phyloP scores from a whole-genome alignment of 2,888 invertebrate genomes.

The Campaea margaritaria region DNA sequence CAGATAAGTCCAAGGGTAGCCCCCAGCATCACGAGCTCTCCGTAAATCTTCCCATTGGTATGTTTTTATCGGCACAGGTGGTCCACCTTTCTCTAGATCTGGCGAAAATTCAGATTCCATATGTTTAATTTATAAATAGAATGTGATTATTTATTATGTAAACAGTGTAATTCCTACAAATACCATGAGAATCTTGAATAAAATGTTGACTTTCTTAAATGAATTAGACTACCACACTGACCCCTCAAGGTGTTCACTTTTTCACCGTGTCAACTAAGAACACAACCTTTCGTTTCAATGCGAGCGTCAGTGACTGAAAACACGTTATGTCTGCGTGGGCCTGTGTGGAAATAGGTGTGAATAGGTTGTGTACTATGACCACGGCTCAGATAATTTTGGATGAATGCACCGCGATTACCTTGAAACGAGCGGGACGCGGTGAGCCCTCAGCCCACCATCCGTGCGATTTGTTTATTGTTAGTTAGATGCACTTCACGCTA shows the following conservation, averaged over 20 bases:
- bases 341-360: conserved; percentile 84
- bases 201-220: conserved; percentile 37
- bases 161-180: conserved; percentile 20
- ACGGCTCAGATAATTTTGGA: conserved; percentile 73
- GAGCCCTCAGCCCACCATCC: conserved; percentile 61
- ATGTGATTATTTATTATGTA: conserved; percentile 32
- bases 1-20: conserved; percentile 93
- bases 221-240: conserved; percentile 56
- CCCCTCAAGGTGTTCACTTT: conserved; percentile 70
- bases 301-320: conserved; percentile 79
- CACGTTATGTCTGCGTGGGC: conserved; percentile 81
- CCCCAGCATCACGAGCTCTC: conserved; percentile 88
- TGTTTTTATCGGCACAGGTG: conserved; percentile 90
- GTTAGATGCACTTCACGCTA: conserved; percentile 55
- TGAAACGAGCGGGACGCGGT: conserved; percentile 64
- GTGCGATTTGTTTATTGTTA: conserved; percentile 58
- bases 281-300: conserved; percentile 83
- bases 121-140: conserved; percentile 68
- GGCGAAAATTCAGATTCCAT: conserved; percentile 84
- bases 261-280: conserved; percentile 77
- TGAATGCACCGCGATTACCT: conserved; percentile 77
- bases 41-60: conserved; percentile 93
- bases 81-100: conserved; percentile 80
- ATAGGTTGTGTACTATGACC: conserved; percentile 79
- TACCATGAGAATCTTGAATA: conserved; percentile 17